Base-by-base conservation (phyloP, 37 sponge, comb jelly and placozoan genomes). In the Cladorhizidae sp. region DNA sequence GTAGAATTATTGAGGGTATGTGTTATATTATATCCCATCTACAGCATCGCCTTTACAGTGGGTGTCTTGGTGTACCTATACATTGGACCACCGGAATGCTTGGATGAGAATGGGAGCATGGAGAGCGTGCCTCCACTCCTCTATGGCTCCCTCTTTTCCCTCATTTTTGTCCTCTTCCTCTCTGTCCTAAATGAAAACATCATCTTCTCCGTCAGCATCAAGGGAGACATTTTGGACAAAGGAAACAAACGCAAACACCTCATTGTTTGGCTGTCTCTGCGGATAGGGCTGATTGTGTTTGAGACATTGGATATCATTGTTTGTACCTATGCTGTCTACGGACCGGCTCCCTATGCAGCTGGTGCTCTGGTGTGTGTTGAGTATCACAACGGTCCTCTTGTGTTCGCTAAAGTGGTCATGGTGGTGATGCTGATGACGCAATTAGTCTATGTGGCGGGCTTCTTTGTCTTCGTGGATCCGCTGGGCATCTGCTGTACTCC, bases 331-430 rank as follows among this genome's bases (percentile, higher is more conserved):
- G 79, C 49, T 23, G 74, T 65, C 21, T 78, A 65, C 26, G 36
- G 43, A 0, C 52, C 67, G 38, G 43, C 33, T 31, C 26, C 43
- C 5, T 58, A 40, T 40, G 77, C 40, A 32, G 67, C 64, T 20
- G 67, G 64, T 1, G 79, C 79, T 25, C 35, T 65, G 17, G 37
- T 26, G 43, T 78, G 79, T 74, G 18, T 7, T 1, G 63, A 14
- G 3, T 76, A 62, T 76, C 79, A 74, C 36, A 36, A 78, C 28
- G 79, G 79, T 41, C 79, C 79, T 17, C 64, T 78, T 8, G 67
- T 43, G 3, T 78, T 78, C 65, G 79, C 79, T 25, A 65, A 41
- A 65, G 79, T 65, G 2, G 43, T 50, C 5, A 52, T 65, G 50
- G 23, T 50, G 28, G 3, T 67, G 3, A 14, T 69, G 57, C 38